A percentile compares a stretch with the other conserved stretches of the same genome.
These are phyloP conservation scores for Chaetoderma sp. DNA, from an alignment of 2,888 invertebrate genomes.

Conservation along the genomic window DNA sequence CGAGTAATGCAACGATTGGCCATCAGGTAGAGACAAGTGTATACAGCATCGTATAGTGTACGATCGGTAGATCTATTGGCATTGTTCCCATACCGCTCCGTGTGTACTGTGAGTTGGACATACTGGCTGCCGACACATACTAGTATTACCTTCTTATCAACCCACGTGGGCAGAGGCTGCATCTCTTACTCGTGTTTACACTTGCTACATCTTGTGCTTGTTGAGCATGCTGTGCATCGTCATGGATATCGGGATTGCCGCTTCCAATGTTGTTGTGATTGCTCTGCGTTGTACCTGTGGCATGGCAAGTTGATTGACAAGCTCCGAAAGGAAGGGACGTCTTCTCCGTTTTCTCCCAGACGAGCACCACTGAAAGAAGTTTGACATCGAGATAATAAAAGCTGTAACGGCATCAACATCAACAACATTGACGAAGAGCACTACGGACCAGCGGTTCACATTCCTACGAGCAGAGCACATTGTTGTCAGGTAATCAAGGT, in stretches of 20 bases:
- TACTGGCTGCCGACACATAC: too few relatives aligned
- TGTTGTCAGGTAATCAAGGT: slow-evolving; percentile 28
- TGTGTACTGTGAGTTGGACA: too few relatives aligned
- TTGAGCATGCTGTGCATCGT: too few relatives aligned
- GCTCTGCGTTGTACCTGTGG: background rate
- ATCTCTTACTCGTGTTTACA: too few relatives aligned
- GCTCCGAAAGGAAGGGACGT: background rate
- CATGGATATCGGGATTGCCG: background rate
- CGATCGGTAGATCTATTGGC: too few relatives aligned
- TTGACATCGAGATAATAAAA: slow-evolving; percentile 21
- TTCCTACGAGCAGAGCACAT: slow-evolving; percentile 16
- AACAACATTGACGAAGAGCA: slow-evolving; percentile 32
- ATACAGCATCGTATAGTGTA: too few relatives aligned
- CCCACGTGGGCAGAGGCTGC: too few relatives aligned
- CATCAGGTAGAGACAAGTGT: too few relatives aligned
- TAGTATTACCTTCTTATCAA: too few relatives aligned
- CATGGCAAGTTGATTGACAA: background rate
- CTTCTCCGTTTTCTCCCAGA: background rate
- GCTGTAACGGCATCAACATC: slow-evolving; percentile 37
- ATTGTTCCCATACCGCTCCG: too few relatives aligned
- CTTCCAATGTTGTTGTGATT: background rate
- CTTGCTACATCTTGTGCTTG: too few relatives aligned
- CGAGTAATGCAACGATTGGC: too few relatives aligned
- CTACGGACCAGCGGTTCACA: slow-evolving; percentile 34
- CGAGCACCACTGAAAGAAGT: slow-evolving; percentile 12